A percentile compares a stretch with the other conserved stretches of the same genome.
phyloP scores from a whole-genome alignment of 53 echinoderm and acorn worm species.

The Crossaster papposus region DNA sequence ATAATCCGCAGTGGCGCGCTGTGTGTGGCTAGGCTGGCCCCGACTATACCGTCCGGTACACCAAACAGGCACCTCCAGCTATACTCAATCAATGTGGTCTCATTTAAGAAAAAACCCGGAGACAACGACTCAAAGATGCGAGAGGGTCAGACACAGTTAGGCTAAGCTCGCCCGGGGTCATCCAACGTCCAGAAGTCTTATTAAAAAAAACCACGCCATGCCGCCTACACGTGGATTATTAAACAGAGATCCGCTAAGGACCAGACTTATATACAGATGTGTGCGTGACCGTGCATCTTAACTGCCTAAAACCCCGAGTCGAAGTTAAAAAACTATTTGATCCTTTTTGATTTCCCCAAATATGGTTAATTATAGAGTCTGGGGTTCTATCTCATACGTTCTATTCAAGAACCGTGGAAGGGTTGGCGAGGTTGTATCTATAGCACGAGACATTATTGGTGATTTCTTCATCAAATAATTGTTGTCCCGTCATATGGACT shows the following conservation, averaged over 20 bases:
- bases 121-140: neutral
- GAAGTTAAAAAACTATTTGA: neutral
- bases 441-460: too few species aligned
- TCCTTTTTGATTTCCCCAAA: neutral
- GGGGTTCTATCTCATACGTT: too few species aligned
- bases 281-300: neutral
- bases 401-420: too few species aligned
- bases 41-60: neutral
- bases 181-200: neutral
- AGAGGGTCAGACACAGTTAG: neutral
- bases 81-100: neutral
- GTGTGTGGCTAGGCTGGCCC: neutral
- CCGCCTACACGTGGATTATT: neutral
- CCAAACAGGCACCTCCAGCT: neutral
- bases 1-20: neutral
- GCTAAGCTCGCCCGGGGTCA: neutral
- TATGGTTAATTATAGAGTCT: too few species aligned
- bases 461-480: too few species aligned
- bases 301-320: neutral
- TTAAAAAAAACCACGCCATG: neutral
- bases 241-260: neutral
- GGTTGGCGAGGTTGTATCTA: too few species aligned
- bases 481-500: too few species aligned
- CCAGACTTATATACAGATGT: neutral
- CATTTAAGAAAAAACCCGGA: neutral